Evolutionary conservation across 2,113 vertebrate species (phyloP).

Genomic region (Astur gentilis): DNA sequence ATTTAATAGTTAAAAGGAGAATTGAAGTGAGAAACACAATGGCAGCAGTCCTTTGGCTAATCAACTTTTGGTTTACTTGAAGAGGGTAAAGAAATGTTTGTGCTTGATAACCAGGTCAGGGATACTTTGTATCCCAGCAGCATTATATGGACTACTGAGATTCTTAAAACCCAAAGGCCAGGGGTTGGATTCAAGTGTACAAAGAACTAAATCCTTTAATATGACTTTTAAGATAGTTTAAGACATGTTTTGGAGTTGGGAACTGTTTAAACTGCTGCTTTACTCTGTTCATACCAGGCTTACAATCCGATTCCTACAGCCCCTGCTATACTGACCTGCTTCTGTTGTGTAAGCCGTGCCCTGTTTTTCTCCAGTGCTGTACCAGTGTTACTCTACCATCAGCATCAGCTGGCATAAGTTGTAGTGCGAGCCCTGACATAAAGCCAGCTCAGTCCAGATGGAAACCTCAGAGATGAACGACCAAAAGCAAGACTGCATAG

Average conservation of each 20-base stretch:
- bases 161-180: neutral
- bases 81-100: accelerated
- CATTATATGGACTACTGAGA: neutral
- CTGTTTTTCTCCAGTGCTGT: neutral
- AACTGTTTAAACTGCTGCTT: neutral
- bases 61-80: neutral
- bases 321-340: neutral
- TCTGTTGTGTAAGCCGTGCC: neutral
- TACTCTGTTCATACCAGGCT: neutral
- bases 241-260: neutral
- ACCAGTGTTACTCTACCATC: neutral
- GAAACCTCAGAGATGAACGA: neutral
- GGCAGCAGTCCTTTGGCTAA: neutral
- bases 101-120: neutral
- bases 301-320: neutral
- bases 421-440: neutral
- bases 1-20: neutral
- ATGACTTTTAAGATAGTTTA: neutral
- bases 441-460: neutral
- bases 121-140: neutral
- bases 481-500: neutral
- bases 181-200: neutral
- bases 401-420: neutral
- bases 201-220: neutral
- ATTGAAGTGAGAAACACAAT: neutral